Percentiles rank a stretch among this genome's conserved stretches.
These are phyloP conservation scores for Sinocyclocheilus rhinocerous DNA, from an alignment of 2,113 vertebrate genomes.

Conservation along the genomic window DNA sequence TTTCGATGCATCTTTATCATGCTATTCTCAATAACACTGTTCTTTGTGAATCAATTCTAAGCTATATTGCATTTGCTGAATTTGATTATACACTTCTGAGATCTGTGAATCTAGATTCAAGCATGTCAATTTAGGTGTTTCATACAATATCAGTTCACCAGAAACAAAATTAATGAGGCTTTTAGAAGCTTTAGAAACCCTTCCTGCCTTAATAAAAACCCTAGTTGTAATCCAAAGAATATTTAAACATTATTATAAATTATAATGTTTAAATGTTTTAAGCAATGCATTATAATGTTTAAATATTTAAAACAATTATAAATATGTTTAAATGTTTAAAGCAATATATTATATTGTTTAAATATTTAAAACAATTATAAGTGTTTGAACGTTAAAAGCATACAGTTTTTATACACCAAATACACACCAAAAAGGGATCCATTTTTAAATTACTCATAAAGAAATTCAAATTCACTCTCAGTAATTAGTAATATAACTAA, in stretches of 20 bases:
- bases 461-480: background rate
- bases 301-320: background rate
- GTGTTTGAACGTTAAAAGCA: background rate
- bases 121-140: background rate
- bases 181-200: background rate
- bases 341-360: background rate
- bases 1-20: background rate
- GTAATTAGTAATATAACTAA: background rate
- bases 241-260: too few species aligned
- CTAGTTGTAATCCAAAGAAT: background rate
- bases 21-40: conserved; percentile 5
- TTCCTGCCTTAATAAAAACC: background rate
- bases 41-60: background rate
- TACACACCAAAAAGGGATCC: background rate
- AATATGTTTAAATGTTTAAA: background rate
- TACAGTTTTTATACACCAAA: background rate
- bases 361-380: background rate
- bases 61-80: background rate
- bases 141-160: background rate
- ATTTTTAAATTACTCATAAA: background rate
- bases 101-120: background rate
- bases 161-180: background rate
- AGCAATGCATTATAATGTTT: too few species aligned
- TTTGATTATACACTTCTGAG: background rate
- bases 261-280: too few species aligned